Evolutionary conservation across 2,888 invertebrate genomes (phyloP).

Genomic region (Drosophila silvestris): DNA sequence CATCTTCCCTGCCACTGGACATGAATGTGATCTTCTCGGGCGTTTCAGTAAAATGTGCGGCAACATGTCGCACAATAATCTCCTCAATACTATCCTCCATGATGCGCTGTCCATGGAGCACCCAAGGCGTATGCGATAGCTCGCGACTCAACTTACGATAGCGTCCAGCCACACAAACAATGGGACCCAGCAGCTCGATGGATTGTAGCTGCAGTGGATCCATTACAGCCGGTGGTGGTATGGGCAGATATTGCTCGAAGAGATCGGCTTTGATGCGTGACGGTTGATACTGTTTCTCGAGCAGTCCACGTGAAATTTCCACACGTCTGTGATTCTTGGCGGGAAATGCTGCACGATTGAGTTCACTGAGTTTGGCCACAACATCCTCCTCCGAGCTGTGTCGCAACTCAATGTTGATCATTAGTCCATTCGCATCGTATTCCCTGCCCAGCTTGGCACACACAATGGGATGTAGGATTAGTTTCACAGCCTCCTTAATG

Average conservation of each 20-base stretch:
- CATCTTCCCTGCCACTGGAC: conserved; percentile 98
- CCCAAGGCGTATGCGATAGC: conserved; percentile 94
- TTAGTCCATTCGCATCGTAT: conserved; percentile 86
- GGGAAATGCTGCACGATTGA: conserved; percentile 75
- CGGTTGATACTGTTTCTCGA: conserved; percentile 87
- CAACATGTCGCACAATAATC: conserved; percentile 90
- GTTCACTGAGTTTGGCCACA: conserved; percentile 85
- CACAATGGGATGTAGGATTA: conserved; percentile 88
- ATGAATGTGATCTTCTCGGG: conserved; percentile 89
- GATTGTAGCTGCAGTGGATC: conserved; percentile 66
- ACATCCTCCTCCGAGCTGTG: conserved; percentile 87
- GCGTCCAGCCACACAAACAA: conserved; percentile 86
- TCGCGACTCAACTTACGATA: conserved; percentile 94
- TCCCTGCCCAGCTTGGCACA: conserved; percentile 86
- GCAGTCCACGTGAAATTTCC: conserved; percentile 89
- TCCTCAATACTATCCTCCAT: conserved; percentile 96
- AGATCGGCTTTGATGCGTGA: conserved; percentile 85
- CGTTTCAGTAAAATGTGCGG: conserved; percentile 86
- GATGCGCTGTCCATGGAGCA: conserved; percentile 90
- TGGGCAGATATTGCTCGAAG: conserved; percentile 86
- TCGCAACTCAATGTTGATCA: conserved; percentile 85
- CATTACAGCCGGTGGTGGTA: conserved; percentile 86
- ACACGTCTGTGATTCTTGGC: conserved; percentile 69
- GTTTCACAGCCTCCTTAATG: conserved; percentile 93
- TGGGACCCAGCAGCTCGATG: conserved; percentile 81